Evolutionary conservation across 2,113 vertebrate genomes (phyloP), one percentile per base, ranked within the genome.

Genomic region (Talpa occidentalis): DNA sequence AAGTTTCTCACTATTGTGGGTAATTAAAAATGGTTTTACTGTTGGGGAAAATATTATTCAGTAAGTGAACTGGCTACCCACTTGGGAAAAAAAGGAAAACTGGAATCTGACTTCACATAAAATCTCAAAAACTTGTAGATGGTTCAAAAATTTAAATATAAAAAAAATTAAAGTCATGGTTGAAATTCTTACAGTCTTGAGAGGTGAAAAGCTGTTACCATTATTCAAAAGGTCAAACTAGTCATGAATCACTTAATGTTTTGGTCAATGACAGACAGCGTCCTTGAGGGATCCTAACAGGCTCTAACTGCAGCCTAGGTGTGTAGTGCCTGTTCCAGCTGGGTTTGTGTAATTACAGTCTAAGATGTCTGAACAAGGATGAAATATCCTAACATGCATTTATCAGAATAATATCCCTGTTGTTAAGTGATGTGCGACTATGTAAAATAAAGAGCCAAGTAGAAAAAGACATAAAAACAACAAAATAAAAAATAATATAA

Each of bases 1-100:
- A 56, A 59, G 8, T 22, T 85, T 44, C 37, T 86, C 19, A 91
- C 35, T 62, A 81, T 49, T 52, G 11, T n/a, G 9, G 5, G n/a
- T 72, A 17, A 42, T 22, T 77, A 91, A 93, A 85, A 86, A 86
- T 56, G 30, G 37, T 44, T 64, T 94, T 83, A 59, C 30, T 88
- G 11, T 90, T 49, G 19, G 11, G 47, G 6, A 40, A 42, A 28
- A 79, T 35, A 42, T 28, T 49, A 88, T 59, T 94, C 9, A 87
- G 16, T 77, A 89, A 86, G 74, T 15, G 16, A 94, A 74, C 24
- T 78, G 28, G 9, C 11, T 86, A 19, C 14, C 11, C 54, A 62
- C 69, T 69, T 69, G 49, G 47, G 7, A 22, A 47, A 69, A 56
- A 88, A 52, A 28, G 56, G 10, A 44, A 84, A 52, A 35, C 22